Evolutionary conservation across 2,113 vertebrate genomes (phyloP).

Genomic region (Pygoscelis antarcticus): DNA sequence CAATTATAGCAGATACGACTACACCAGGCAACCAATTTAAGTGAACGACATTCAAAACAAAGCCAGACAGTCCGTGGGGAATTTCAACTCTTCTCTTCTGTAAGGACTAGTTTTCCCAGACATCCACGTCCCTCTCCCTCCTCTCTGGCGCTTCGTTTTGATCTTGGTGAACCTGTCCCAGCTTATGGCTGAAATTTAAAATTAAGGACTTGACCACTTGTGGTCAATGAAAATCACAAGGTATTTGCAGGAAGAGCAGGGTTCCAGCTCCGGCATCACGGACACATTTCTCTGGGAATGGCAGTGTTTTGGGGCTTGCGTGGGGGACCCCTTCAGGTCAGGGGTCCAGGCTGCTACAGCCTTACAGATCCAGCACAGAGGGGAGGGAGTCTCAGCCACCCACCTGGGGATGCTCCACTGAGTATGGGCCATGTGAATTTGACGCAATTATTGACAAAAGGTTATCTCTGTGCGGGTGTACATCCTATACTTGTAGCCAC

Average conservation of each 20-base stretch:
- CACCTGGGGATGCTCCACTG: not conserved
- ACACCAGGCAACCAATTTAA: constrained; percentile 17
- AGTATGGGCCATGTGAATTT: not conserved
- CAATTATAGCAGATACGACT: constrained; percentile 53
- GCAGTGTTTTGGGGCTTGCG: not conserved
- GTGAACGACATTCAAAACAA: not conserved
- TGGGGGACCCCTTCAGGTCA: not conserved
- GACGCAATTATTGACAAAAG: not conserved
- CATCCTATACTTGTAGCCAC: not conserved
- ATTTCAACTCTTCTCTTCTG: constrained; percentile 26
- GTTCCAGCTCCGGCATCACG: rapidly evolving
- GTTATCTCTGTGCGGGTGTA: not conserved
- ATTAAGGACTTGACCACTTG: not conserved
- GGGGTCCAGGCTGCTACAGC: not conserved
- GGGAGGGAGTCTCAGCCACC: not conserved
- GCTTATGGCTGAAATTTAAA: not conserved
- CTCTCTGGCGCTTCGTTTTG: not conserved
- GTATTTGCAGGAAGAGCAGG: not conserved
- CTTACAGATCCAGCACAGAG: not conserved
- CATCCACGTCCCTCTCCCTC: not conserved
- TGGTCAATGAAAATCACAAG: constrained; percentile 36
- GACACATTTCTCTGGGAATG: not conserved
- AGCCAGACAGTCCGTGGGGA: constrained; percentile 40
- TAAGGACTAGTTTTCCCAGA: constrained; percentile 47
- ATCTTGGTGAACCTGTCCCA: constrained; percentile 42